Percentiles rank a stretch among this genome's conserved stretches.
Evolutionary conservation across 2,113 vertebrate species (phyloP).

Genomic region (Pangasianodon gigas): DNA sequence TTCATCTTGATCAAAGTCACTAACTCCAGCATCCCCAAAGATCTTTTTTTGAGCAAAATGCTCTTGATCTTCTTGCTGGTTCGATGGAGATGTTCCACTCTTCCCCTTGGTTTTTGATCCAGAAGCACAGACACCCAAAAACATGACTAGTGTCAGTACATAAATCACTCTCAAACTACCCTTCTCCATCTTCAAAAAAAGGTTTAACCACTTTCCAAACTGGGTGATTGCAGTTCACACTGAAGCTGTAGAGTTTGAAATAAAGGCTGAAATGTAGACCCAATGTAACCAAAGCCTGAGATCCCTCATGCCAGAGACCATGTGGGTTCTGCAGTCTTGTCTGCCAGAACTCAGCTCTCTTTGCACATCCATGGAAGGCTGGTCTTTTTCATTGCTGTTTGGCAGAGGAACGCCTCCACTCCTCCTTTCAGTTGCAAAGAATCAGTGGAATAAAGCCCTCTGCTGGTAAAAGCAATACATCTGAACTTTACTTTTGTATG

Average conservation of each 20-base stretch:
- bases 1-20: slow-evolving; percentile 29
- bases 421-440: neutral
- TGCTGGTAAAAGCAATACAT: slow-evolving; percentile 37
- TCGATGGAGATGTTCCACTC: slow-evolving; percentile 8
- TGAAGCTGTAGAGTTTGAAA: slow-evolving; percentile 9
- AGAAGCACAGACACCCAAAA: slow-evolving; percentile 35
- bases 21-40: neutral
- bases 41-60: slow-evolving; percentile 16
- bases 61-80: slow-evolving; percentile 42
- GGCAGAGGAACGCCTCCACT: slow-evolving; percentile 41
- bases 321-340: slow-evolving; percentile 62
- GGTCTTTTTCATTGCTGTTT: slow-evolving; percentile 62
- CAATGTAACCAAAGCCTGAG: slow-evolving; percentile 35
- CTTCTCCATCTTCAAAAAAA: slow-evolving; percentile 43
- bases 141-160: slow-evolving; percentile 24
- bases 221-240: neutral
- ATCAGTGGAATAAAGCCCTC: slow-evolving; percentile 42
- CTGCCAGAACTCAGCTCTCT: slow-evolving; percentile 67
- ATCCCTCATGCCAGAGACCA: slow-evolving; percentile 51
- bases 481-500: neutral
- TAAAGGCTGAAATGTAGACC: slow-evolving; percentile 18
- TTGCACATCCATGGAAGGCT: slow-evolving; percentile 65
- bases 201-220: slow-evolving; percentile 11
- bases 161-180: slow-evolving; percentile 29
- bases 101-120: slow-evolving; percentile 6